Conservation (phyloP, 2,797 vertebrate species). For the Anomalospiza imberbis region DNA sequence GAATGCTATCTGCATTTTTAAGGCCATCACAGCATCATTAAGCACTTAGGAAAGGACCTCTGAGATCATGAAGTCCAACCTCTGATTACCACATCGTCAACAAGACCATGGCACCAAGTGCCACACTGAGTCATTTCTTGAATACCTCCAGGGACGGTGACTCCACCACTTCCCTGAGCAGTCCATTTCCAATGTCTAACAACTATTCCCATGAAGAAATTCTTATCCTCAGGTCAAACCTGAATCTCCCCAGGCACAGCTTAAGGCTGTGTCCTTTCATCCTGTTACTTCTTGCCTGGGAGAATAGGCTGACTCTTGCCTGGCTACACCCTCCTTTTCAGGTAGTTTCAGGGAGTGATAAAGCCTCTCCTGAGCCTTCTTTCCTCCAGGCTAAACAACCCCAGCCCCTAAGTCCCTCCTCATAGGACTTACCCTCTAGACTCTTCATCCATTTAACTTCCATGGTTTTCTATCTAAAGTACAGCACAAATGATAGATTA, state of each 20-base stretch:
- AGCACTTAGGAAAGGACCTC: not conserved
- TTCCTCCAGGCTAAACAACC: not conserved
- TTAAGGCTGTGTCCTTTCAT: not conserved
- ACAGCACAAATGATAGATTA: not conserved
- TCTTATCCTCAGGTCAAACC: not conserved
- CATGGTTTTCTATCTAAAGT: not conserved
- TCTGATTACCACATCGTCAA: not conserved
- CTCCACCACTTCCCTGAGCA: not conserved
- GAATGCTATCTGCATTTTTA: not conserved
- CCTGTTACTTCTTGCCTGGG: not conserved
- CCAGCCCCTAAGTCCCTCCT: not conserved
- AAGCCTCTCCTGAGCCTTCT: not conserved
- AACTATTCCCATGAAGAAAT: not conserved
- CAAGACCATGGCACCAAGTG: not conserved
- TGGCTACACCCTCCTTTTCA: not conserved
- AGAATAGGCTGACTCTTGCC: rapidly evolving
- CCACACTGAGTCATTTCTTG: not conserved
- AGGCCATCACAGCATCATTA: not conserved
- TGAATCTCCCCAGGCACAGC: not conserved
- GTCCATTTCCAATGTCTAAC: not conserved
- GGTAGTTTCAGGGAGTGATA: not conserved
- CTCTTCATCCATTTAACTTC: not conserved
- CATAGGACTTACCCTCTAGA: not conserved
- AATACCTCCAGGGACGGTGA: not conserved
- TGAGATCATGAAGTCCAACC: not conserved